These are phyloP conservation scores for Nephila pilipes DNA, from an alignment of 1,140 invertebrate genomes.

Conservation along the genomic window DNA sequence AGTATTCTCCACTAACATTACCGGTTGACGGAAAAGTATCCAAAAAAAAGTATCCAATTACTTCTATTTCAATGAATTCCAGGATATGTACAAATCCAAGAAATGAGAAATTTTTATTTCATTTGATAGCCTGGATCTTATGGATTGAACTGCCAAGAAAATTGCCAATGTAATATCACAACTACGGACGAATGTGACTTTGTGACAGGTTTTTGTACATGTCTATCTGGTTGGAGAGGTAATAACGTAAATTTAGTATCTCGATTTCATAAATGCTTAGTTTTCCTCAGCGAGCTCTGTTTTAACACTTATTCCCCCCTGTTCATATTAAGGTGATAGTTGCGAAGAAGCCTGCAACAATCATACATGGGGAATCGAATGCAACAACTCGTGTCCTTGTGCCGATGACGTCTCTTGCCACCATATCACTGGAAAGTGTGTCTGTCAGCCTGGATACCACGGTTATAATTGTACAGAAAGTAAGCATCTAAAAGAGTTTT, in stretches of 20 bases:
- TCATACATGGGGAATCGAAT: neutral
- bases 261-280: too few species aligned
- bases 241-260: neutral
- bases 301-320: neutral
- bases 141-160: conserved; percentile 24
- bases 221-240: conserved; percentile 83
- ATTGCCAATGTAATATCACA: conserved; percentile 5
- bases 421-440: conserved; percentile 88
- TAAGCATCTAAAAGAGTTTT: conserved; percentile 19
- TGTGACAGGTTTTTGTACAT: conserved; percentile 83
- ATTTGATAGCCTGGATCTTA: conserved; percentile 2
- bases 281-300: too few species aligned
- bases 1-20: too few species aligned
- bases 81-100: too few species aligned
- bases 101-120: too few species aligned
- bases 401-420: conserved; percentile 84
- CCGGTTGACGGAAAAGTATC: too few species aligned
- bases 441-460: conserved; percentile 90
- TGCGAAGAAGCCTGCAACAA: conserved; percentile 40
- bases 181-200: conserved; percentile 81
- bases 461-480: conserved; percentile 86
- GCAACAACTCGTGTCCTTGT: conserved; percentile 36
- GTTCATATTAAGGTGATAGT: neutral
- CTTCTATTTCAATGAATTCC: too few species aligned
- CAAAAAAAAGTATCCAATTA: too few species aligned